Evolutionary conservation across 2,888 invertebrate genomes (phyloP), one percentile per base, ranked within the genome.

Genomic region (Sinotaia quadrata): DNA sequence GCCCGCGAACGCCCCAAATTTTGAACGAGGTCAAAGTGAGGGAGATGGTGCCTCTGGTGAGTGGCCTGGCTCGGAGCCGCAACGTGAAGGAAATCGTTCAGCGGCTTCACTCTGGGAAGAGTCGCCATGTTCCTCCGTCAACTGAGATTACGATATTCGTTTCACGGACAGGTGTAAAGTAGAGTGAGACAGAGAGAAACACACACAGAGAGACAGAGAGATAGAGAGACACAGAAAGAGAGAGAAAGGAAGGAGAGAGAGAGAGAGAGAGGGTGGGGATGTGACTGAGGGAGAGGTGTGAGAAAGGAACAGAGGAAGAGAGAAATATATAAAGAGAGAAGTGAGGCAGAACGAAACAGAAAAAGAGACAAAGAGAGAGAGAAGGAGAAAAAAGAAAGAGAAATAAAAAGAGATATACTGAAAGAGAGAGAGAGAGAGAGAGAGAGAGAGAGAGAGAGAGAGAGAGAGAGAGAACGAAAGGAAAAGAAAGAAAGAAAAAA

Each of bases 71-170:
- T 0, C 31, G 72, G 12, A 69, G 58, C 37, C 67, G 59, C 29
- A 72, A 27, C 41, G 70, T 72, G 27, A 34, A 68, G 21, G 68
- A 75, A 44, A 72, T 75, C 44, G 72, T 72, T 15, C 52, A 59
- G 49, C 57, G 74, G 41, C 67, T 75, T 15, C 36, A 68, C 41
- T 52, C 44, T 21, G 61, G 54, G 41, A 27, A 27, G 5, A 31
- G 21, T 4, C 54, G 54, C 18, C 52, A 54, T 56, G 10, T 27
- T 1, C 41, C 63, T 2, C 54, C 63, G 10, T 31, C 31, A 2
- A n/a, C n/a, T n/a, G 61, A 61, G 49, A 61, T 61, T 36, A 61
- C 61, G 34, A 49, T 61, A 0, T 61, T 61, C 31, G 27, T 49
- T 5, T 61, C 34, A 49, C 18, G 51, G 7, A 24, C 7, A n/a